Evolutionary conservation across 2,113 vertebrate species (phyloP).

Genomic region (Lophura nycthemera): DNA sequence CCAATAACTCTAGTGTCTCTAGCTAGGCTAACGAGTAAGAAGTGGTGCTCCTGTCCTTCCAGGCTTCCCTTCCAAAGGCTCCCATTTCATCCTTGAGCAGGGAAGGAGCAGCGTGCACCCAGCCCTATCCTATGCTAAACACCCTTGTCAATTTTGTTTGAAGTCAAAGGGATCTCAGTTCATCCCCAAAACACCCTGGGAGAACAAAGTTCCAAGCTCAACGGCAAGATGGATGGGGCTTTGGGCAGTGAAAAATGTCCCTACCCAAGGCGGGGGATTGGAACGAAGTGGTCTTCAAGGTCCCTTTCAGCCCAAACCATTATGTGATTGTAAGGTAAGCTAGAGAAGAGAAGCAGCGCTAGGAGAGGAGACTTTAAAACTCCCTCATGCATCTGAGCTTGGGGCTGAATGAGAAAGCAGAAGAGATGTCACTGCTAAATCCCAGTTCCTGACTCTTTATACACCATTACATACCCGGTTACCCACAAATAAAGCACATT

Average conservation of each 20-base stretch:
- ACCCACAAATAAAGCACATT: slow-evolving; percentile 11
- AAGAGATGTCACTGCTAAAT: not conserved
- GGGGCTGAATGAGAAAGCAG: slow-evolving; percentile 23
- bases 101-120: not conserved
- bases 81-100: not conserved
- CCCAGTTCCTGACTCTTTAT: slow-evolving; percentile 2
- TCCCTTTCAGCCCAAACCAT: not conserved
- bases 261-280: not conserved
- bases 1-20: not conserved
- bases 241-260: not conserved
- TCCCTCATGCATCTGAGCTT: not conserved
- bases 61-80: not conserved
- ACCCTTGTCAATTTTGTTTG: not conserved
- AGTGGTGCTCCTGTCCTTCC: not conserved
- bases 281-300: not conserved
- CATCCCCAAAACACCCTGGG: not conserved
- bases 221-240: not conserved
- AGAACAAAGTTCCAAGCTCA: not conserved
- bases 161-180: not conserved
- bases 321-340: not conserved
- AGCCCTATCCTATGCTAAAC: not conserved
- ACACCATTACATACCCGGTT: slow-evolving; percentile 25
- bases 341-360: not conserved
- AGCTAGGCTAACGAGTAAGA: not conserved
- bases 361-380: not conserved